Conservation (phyloP, 92 coral and sea anemone species). For the Epizoanthus ramosus region DNA sequence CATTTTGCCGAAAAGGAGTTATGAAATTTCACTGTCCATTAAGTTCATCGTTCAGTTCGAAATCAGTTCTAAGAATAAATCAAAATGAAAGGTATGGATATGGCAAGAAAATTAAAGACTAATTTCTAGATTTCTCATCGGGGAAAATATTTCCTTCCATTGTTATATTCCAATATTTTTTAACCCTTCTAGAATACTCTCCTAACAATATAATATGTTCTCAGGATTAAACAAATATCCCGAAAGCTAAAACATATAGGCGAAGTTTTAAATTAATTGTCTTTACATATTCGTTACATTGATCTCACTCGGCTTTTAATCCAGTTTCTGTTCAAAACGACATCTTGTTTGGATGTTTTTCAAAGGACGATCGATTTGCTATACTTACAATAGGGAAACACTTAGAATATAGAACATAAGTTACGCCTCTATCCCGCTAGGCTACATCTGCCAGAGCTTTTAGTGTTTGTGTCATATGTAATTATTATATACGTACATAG, state of each 20-base stretch:
- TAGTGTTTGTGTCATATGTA: not conserved
- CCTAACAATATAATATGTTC: too few species aligned
- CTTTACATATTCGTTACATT: not conserved
- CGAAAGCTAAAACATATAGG: not conserved
- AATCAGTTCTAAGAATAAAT: too few species aligned
- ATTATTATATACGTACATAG: not conserved
- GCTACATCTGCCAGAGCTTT: not conserved
- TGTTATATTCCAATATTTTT: too few species aligned
- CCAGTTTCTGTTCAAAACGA: constrained; percentile 2
- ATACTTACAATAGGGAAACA: not conserved
- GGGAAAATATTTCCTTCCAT: too few species aligned
- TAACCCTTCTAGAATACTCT: too few species aligned
- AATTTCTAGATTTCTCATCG: too few species aligned
- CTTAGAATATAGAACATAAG: not conserved
- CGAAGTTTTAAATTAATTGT: constrained; percentile 10
- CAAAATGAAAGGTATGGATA: too few species aligned
- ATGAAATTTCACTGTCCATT: not conserved
- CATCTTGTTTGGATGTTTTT: constrained; percentile 10
- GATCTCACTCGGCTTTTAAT: too few species aligned
- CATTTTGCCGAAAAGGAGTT: too few species aligned
- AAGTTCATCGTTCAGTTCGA: too few species aligned
- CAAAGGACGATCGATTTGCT: not conserved
- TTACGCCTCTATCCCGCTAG: not conserved
- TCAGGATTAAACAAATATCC: not conserved
- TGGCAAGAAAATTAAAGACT: too few species aligned